Evolutionary conservation across 2,797 vertebrate genomes (phyloP).

Genomic region (Phalloptychus januarius): DNA sequence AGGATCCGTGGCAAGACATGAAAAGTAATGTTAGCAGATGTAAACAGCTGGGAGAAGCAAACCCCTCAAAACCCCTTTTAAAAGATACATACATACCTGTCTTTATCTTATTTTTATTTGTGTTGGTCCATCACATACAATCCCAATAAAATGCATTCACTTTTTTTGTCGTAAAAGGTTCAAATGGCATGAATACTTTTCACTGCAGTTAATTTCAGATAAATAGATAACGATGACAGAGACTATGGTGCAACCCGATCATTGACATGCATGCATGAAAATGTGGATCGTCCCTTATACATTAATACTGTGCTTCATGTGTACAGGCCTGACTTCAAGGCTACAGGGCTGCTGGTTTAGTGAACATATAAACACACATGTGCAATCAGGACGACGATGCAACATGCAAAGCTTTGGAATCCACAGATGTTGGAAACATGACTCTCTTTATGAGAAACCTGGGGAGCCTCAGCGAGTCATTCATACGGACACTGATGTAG

Average conservation of each 20-base stretch:
- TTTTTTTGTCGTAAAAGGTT: no score
- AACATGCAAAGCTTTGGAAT: conserved; percentile 57
- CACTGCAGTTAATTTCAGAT: no score
- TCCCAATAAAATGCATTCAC: no score
- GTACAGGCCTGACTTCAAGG: conserved; percentile 14
- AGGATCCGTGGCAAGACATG: no score
- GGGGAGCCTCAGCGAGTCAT: conserved; percentile 51
- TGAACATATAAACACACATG: conserved; percentile 42
- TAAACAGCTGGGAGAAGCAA: no score
- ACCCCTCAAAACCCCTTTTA: no score
- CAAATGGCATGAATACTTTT: no score
- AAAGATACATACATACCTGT: no score
- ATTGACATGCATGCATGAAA: neutral
- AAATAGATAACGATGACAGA: no score
- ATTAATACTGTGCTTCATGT: neutral
- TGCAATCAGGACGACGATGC: conserved; percentile 55
- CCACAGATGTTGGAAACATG: conserved; percentile 78
- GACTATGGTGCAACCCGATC: neutral
- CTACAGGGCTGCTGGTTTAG: conserved; percentile 34
- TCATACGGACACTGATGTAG: conserved; percentile 33
- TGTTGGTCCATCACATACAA: no score
- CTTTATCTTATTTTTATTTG: no score
- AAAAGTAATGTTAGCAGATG: no score
- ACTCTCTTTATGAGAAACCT: conserved; percentile 68
- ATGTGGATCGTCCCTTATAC: neutral